Base-by-base conservation (phyloP, 2,888 invertebrate genomes). In the Caenorhabditis drosophilae region DNA sequence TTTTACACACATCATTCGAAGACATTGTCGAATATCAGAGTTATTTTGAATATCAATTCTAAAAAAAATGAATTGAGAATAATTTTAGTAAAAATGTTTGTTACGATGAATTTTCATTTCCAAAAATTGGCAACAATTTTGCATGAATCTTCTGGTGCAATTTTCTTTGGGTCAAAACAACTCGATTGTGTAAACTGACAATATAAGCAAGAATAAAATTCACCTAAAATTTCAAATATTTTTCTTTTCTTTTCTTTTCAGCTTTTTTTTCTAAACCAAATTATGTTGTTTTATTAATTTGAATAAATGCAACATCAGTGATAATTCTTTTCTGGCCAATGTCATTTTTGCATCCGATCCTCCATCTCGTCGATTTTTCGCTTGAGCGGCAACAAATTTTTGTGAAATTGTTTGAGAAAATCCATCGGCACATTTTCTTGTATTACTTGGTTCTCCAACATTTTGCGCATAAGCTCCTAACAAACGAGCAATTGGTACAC, bases 361-460 rank as follows among this genome's bases (percentile, higher is more conserved):
- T 40, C n/a, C 12, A 20, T 7, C 4, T 48, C 22, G 22, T 7
- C 9, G 12, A 26, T 9, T 3, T 46, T 46, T 46, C 20, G 31
- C 7, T 15, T 63, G 57, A 0, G 54, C 40, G 0, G 46, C 54
- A n/a, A 41, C 34, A 35, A 64, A 45, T 20, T 48, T 44, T 12
- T 31, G 36, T 0, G 51, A 54, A 12, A 36, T 35, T 2, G 50
- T 51, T 3, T 54, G 55, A 51, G 49, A 59, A 18, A 64, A 50
- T 4, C 59, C 64, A 22, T 59, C 59, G 11, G 60, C 60, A 18
- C 66, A 66, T 36, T 60, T 66, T 22, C 51, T 49, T 18, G 38
- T 35, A 3, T 56, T 25, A 7, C 16, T 36, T 0, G 12, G 0
- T 1, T 66, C 60, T 16, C 47, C 26, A 27, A 38, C 18, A 16